phyloP scores from a whole-genome alignment of 2,797 vertebrate genomes.

The Basileuterus tristriatus region DNA sequence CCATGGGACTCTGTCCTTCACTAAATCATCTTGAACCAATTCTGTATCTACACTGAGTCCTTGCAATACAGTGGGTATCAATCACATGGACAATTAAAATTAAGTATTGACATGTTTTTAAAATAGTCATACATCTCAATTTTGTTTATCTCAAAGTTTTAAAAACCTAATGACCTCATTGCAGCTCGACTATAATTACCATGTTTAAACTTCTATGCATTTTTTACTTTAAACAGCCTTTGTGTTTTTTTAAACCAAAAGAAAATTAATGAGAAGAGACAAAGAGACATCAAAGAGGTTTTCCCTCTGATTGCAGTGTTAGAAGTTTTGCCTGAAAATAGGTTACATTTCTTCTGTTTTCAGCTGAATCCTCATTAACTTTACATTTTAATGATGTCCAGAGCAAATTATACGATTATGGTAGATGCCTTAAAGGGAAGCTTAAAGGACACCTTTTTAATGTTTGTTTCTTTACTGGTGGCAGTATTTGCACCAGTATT shows the following conservation, averaged over 20 bases:
- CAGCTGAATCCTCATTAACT: constrained; percentile 92
- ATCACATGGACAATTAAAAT: constrained; percentile 65
- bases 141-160: constrained; percentile 77
- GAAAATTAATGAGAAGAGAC: constrained; percentile 92
- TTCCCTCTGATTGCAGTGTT: constrained; percentile 91
- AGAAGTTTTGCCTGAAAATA: constrained; percentile 90
- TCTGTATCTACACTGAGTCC: constrained; percentile 47
- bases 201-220: constrained; percentile 83
- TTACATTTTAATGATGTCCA: constrained; percentile 95
- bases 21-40: constrained; percentile 40
- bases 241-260: constrained; percentile 83
- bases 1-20: background rate
- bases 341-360: constrained; percentile 88
- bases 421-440: constrained; percentile 84
- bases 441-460: constrained; percentile 84
- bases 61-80: constrained; percentile 52
- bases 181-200: constrained; percentile 86
- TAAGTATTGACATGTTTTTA: constrained; percentile 61
- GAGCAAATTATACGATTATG: constrained; percentile 88
- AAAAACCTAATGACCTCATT: constrained; percentile 75
- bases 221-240: constrained; percentile 86
- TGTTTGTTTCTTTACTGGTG: constrained; percentile 72
- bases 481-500: constrained; percentile 67
- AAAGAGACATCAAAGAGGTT: constrained; percentile 94
- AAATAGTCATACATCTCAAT: constrained; percentile 58